Evolutionary conservation across 64 coral and sea anemone genomes (phyloP), one percentile per base, ranked within the genome.

Genomic region (Montipora foliosa): DNA sequence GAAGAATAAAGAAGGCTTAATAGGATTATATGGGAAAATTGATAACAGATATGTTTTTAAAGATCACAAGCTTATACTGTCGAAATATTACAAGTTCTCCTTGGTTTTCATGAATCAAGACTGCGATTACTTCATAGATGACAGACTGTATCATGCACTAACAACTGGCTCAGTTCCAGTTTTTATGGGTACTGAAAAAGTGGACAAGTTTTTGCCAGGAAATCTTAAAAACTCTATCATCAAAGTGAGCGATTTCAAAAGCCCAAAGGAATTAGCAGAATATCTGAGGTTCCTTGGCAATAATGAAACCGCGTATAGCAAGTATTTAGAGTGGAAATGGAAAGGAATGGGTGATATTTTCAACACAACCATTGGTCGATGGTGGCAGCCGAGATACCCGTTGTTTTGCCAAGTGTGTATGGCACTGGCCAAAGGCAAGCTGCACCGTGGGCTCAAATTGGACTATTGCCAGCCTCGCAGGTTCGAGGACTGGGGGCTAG

Each of bases 111-210:
- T 99, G 95, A 99, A 99, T 61, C 91, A 93, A 73, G 97, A 99
- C 14, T 99, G 97, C 75, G 97, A 99, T 79, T 99, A 99, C 76
- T 99, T 96, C 78, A 95, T 99, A n/a, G 97, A 99, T 55, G 97
- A 99, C 62, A 89, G 92, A 62, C 75, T 99, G 0, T 92, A 96
- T 19, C 95, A 99, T 62, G 94, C 97, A 1, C 76, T 99, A 7
- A 99, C 91, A 4, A 93, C 97, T 2, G 92, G 97, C 10, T 96
- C 94, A 0, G 97, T 99, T 16, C 97, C 97, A 0, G 84, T 99
- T 0, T 99, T 89, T 64, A 94, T 99, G 97, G 97, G 97, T 19
- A 96, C 97, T 0, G 97, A 99, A 21, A 99, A 99, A 96, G 88
- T 99, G 49, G 97, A 99, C 17, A 75, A 94, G 37, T 99, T 99